A percentile compares a stretch with the other conserved stretches of the same genome.
Conservation (phyloP, 2,888 invertebrate genomes). For the Caenorhabditis sp. region DNA sequence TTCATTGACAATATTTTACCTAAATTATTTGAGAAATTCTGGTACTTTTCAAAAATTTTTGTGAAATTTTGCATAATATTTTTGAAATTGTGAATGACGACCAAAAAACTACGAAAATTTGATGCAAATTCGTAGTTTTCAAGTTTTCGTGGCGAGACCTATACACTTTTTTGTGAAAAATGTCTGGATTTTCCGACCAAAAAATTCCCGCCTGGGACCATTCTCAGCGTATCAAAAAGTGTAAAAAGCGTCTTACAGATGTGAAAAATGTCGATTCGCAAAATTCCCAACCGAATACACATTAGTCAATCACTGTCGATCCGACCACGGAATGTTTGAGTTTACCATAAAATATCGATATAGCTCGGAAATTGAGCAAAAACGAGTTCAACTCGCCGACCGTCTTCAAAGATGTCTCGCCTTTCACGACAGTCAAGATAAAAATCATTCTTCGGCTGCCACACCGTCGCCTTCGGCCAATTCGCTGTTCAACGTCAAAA, state of each 20-base stretch:
- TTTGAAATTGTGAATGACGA: too few relatives aligned
- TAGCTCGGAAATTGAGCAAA: conserved; percentile 17
- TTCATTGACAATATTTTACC: too few relatives aligned
- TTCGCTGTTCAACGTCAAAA: background rate
- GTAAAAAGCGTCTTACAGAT: conserved; percentile 36
- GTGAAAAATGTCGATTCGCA: conserved; percentile 57
- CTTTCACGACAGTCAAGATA: background rate
- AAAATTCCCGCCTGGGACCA: too few relatives aligned
- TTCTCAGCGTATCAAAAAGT: background rate
- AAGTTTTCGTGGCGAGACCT: too few relatives aligned
- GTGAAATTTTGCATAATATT: too few relatives aligned
- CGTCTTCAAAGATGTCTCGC: conserved; percentile 10
- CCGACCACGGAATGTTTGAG: conserved; percentile 50
- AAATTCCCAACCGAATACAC: conserved; percentile 63
- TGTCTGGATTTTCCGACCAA: background rate
- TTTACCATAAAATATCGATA: conserved; percentile 46
- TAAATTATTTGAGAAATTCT: too few relatives aligned
- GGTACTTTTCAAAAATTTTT: too few relatives aligned
- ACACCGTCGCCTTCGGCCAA: background rate
- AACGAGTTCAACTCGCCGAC: conserved; percentile 15
- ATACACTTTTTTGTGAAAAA: too few relatives aligned
- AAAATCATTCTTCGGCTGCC: background rate
- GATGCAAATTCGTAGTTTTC: too few relatives aligned
- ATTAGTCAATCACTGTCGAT: conserved; percentile 43
- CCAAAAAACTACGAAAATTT: too few relatives aligned